Percentiles rank a stretch among this genome's conserved stretches.
These are phyloP conservation scores for Drosophila pseudoobscura DNA, from an alignment of 1,140 invertebrate species.

Conservation along the genomic window DNA sequence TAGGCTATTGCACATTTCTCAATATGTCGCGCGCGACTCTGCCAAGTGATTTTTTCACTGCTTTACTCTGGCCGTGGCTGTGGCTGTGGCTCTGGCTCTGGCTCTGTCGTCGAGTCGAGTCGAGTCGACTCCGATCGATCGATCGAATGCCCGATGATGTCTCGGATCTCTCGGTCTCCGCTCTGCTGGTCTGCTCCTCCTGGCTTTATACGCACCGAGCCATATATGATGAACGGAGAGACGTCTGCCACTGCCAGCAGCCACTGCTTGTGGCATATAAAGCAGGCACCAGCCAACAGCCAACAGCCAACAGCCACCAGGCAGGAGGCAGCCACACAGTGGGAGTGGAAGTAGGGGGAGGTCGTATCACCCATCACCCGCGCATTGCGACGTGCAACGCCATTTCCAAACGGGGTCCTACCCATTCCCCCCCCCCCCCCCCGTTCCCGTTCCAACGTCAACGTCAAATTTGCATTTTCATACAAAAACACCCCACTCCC, in stretches of 20 bases:
- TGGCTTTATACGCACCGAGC: conserved; percentile 79
- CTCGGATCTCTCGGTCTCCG: background rate
- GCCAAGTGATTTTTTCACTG: conserved; percentile 76
- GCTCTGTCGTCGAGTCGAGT: background rate
- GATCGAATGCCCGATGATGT: too few relatives aligned
- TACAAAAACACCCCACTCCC: too few relatives aligned
- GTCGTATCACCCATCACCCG: conserved; percentile 29
- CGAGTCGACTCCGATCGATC: background rate
- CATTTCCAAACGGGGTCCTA: conserved; percentile 30
- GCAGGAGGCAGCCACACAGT: background rate
- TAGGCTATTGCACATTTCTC: conserved; percentile 83
- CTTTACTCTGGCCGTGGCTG: conserved; percentile 2
- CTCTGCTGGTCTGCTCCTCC: conserved; percentile 32
- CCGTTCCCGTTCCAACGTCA: too few relatives aligned
- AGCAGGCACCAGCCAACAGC: conserved; percentile 52
- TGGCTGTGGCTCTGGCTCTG: background rate
- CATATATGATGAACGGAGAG: conserved; percentile 73
- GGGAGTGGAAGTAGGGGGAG: background rate
- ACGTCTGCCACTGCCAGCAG: conserved; percentile 46
- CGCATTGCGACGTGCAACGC: conserved; percentile 28
- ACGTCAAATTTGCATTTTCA: background rate
- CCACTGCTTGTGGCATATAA: conserved; percentile 70
- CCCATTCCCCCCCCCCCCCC: too few relatives aligned
- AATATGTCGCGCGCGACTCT: conserved; percentile 80
- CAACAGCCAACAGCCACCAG: conserved; percentile 8